Base-by-base conservation (phyloP, 2,113 vertebrate genomes). In the Pyxicephalus adspersus region DNA sequence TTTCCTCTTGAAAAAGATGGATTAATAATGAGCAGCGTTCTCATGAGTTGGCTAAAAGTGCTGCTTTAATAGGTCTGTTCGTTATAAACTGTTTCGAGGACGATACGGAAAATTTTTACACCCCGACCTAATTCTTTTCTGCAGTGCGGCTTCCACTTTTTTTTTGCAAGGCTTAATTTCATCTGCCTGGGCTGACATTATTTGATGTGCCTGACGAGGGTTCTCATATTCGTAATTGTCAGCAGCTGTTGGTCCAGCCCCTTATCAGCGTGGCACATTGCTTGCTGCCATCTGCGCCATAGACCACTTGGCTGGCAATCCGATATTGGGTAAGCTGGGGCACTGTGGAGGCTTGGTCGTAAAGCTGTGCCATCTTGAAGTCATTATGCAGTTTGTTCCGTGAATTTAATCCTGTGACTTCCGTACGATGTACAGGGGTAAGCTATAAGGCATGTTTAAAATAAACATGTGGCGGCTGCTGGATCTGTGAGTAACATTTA, bases 161-260 rank as follows among this genome's bases (percentile, higher is more conserved):
- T 19, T 52, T 66, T 51, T 51, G 74, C 50, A 28, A 63, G 45
- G 63, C 68, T 65, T 45, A 54, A 57, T 55, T 64, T 64, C 68
- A 17, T 72, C 79, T 34, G 60, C 31, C 38, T 50, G 50, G 18
- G 34, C 26, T 38, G 68, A 73, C 68, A 57, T 57, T 81, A 81
- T 81, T 81, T 38, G 60, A 81, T 64, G 68, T 18, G 79, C 18
- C 68, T 65, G 67, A 65, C 25, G 79, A 74, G 79, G 79, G 64
- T 74, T 74, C 28, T 81, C 60, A 18, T 64, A 22, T 55, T 45
- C 34, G 61, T 82, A 82, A 82, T 82, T 82, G 80, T 66, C 80
- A 82, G 70, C 80, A 82, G 80, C 80, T 82, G 80, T 81, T 81
- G 25, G 68, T 19, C 60, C 80, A 64, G 19, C 80, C 80, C 63